Evolutionary conservation across 2,113 vertebrate genomes (phyloP).

Genomic region (Felis chaus): DNA sequence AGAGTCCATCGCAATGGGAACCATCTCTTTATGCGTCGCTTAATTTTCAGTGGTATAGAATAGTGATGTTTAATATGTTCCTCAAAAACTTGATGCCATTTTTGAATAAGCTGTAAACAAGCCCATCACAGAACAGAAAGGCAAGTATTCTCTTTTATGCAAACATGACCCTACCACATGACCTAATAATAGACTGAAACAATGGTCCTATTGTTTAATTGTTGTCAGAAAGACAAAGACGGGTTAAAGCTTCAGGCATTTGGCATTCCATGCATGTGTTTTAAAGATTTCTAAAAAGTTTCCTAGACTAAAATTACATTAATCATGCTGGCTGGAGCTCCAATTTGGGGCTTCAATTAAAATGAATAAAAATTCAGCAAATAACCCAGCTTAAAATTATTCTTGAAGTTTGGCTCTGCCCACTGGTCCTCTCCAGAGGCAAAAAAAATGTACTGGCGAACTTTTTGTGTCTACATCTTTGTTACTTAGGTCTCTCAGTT

Average conservation of each 20-base stretch:
- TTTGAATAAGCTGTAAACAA: not conserved
- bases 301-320: not conserved
- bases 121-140: not conserved
- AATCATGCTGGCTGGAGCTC: not conserved
- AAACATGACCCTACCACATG: not conserved
- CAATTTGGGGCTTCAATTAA: not conserved
- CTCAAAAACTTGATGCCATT: not conserved
- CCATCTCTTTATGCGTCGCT: not conserved
- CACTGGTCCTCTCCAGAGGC: not conserved
- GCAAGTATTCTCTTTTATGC: not conserved
- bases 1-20: not conserved
- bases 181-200: not conserved
- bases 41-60: not conserved
- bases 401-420: not conserved
- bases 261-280: not conserved
- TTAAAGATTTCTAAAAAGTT: not conserved
- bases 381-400: conserved; percentile 13
- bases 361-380: not conserved
- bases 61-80: not conserved
- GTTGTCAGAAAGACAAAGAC: not conserved
- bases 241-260: not conserved
- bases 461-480: not conserved
- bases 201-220: not conserved
- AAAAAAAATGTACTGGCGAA: not conserved
- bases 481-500: not conserved